Evolutionary conservation across 2,797 vertebrate species (phyloP).

Genomic region (Xenentodon cancila): DNA sequence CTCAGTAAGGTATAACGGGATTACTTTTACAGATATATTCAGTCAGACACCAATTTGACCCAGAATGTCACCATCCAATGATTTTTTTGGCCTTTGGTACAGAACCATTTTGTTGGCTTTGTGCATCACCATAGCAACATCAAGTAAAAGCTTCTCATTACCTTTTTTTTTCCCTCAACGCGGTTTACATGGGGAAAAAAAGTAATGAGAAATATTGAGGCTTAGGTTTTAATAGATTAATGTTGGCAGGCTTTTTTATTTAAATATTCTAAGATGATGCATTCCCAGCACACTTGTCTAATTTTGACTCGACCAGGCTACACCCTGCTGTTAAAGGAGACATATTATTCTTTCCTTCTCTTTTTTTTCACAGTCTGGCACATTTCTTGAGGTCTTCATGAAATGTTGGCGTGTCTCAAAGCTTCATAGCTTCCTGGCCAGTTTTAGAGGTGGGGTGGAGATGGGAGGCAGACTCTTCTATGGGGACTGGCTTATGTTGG

Average conservation of each 20-base stretch:
- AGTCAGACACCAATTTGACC: background rate
- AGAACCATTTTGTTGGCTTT: too few species aligned
- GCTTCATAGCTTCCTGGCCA: background rate
- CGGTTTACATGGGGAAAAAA: background rate
- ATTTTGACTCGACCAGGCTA: slow-evolving; percentile 1
- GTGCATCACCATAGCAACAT: too few species aligned
- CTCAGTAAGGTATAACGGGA: too few species aligned
- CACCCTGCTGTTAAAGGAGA: slow-evolving; percentile 1
- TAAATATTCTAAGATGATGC: background rate
- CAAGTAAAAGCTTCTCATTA: too few species aligned
- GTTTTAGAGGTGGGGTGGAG: background rate
- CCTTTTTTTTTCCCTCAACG: too few species aligned
- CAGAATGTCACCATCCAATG: background rate
- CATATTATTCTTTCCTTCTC: background rate
- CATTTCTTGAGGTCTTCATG: background rate
- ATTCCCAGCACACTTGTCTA: background rate
- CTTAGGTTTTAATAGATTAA: slow-evolving; percentile 1
- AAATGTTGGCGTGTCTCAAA: background rate
- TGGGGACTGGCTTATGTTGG: too few species aligned
- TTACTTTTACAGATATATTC: too few species aligned
- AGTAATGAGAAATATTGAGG: background rate
- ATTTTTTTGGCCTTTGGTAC: too few species aligned
- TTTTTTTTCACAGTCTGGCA: slow-evolving; percentile 8
- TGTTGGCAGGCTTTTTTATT: slow-evolving; percentile 2
- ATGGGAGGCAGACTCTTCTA: too few species aligned